Evolutionary conservation across 2,113 vertebrate species (phyloP).

Genomic region (Ictalurus punctatus): DNA sequence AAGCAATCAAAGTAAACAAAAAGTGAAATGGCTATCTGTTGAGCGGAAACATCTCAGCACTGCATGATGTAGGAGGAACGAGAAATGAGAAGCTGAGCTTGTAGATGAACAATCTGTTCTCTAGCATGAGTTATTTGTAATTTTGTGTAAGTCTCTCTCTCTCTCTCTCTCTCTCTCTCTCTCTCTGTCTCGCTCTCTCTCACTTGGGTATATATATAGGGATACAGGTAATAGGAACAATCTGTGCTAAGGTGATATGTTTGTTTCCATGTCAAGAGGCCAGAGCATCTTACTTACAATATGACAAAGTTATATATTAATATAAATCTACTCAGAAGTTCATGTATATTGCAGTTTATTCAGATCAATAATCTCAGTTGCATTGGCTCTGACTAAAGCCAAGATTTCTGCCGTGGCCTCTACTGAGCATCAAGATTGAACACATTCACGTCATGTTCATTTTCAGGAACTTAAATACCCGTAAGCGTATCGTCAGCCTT

Average conservation of each 20-base stretch:
- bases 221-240: neutral
- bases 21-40: neutral
- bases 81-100: neutral
- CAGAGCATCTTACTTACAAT: neutral
- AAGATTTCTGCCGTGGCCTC: neutral
- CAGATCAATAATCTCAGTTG: neutral
- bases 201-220: neutral
- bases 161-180: slow-evolving; percentile 14
- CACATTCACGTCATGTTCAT: no score
- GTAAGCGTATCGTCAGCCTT: neutral
- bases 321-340: neutral
- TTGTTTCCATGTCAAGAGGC: neutral
- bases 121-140: neutral
- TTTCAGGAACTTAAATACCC: neutral
- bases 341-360: neutral
- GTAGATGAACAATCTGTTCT: neutral
- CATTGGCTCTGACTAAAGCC: neutral
- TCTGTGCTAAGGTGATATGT: neutral
- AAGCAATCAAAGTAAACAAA: neutral
- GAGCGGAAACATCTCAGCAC: neutral
- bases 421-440: neutral
- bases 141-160: neutral
- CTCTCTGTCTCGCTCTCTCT: slow-evolving; percentile 2
- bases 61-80: neutral
- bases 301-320: neutral